Evolutionary conservation across 2,888 invertebrate species (phyloP).

Genomic region (Agrochola litura): DNA sequence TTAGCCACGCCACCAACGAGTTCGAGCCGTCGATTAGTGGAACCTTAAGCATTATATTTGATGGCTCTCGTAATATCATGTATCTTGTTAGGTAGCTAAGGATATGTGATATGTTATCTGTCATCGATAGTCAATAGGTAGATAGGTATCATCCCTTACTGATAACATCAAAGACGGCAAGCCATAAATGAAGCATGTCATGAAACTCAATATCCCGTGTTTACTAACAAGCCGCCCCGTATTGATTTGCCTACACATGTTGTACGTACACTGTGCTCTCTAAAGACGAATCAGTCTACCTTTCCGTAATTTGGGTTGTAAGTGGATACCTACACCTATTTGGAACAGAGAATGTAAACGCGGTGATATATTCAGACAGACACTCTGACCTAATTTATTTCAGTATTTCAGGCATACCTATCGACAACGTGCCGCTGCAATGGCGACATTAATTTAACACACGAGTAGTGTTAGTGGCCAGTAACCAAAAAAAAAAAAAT

Average conservation of each 20-base stretch:
- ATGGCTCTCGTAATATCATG: background rate
- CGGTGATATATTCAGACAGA: background rate
- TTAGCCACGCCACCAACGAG: no score
- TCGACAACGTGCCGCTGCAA: background rate
- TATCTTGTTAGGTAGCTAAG: background rate
- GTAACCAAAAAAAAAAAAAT: background rate
- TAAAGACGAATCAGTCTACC: constrained; percentile 2
- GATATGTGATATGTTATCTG: constrained; percentile 1
- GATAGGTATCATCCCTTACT: constrained; percentile 16
- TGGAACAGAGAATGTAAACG: background rate
- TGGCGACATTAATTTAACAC: background rate
- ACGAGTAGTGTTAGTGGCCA: background rate
- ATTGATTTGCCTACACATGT: constrained; percentile 31
- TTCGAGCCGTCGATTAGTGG: no score
- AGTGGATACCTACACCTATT: background rate
- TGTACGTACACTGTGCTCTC: constrained; percentile 1
- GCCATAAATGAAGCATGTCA: constrained; percentile 35
- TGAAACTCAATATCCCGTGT: constrained; percentile 53
- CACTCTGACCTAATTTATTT: background rate
- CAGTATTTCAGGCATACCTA: background rate
- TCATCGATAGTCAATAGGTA: constrained; percentile 11
- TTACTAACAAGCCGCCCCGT: constrained; percentile 28
- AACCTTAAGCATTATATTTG: no score
- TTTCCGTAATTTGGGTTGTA: constrained; percentile 4
- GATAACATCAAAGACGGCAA: constrained; percentile 55